A percentile compares a stretch with the other conserved stretches of the same genome.
Conservation (phyloP, 2,888 invertebrate genomes). For the Cephus nigrinus region DNA sequence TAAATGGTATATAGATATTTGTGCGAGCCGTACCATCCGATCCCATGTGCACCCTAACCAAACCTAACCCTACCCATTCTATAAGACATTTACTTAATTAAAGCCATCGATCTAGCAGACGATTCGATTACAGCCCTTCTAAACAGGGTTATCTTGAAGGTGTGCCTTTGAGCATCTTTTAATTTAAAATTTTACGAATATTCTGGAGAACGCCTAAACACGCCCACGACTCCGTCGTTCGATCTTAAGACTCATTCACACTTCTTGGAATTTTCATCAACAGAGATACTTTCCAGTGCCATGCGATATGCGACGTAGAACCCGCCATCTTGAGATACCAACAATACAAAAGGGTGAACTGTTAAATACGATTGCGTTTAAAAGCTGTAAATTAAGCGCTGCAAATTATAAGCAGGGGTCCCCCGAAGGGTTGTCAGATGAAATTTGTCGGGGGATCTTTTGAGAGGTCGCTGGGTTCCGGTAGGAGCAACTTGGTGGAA, state of each 20-base stretch:
- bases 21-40: neutral
- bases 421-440: neutral
- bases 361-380: slow-evolving; percentile 20
- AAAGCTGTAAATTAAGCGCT: slow-evolving; percentile 16
- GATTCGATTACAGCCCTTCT: slow-evolving; percentile 34
- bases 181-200: neutral
- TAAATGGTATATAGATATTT: neutral
- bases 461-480: neutral
- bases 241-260: neutral
- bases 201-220: neutral
- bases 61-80: neutral
- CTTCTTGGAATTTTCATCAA: neutral
- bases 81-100: slow-evolving; percentile 47
- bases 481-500: neutral
- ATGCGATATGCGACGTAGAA: neutral
- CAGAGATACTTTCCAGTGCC: neutral
- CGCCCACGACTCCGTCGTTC: neutral
- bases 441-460: slow-evolving; percentile 3
- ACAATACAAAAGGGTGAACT: neutral
- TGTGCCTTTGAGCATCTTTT: neutral
- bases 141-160: neutral
- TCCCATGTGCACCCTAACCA: neutral
- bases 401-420: slow-evolving; percentile 17
- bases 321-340: neutral
- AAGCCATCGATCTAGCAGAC: slow-evolving; percentile 46